These are phyloP conservation scores for Seira sanloemensis DNA, from an alignment of 2,888 invertebrate genomes.

Conservation along the genomic window DNA sequence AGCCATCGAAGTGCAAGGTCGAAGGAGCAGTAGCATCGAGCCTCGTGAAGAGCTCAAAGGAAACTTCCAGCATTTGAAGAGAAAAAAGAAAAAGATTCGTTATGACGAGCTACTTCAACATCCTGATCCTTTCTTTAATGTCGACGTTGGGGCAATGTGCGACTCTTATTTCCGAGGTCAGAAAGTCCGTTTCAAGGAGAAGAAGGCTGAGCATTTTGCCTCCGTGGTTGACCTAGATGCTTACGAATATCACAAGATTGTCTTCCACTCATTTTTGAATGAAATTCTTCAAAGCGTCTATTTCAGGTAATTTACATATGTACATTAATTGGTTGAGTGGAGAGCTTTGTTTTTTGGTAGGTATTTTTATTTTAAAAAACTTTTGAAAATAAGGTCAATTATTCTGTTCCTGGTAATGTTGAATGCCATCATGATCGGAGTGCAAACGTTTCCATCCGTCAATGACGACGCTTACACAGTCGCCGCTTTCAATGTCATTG, in stretches of 20 bases:
- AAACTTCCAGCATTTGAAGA: too few relatives aligned
- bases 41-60: too few relatives aligned
- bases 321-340: too few relatives aligned
- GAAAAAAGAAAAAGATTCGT: too few relatives aligned
- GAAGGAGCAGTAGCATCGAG: too few relatives aligned
- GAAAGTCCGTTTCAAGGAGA: conserved; percentile 36
- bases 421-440: conserved; percentile 74
- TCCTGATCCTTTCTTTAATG: conserved; percentile 52
- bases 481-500: conserved; percentile 69
- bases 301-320: too few relatives aligned
- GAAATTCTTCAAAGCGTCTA: conserved; percentile 69
- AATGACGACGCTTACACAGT: conserved; percentile 46
- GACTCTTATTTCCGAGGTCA: conserved; percentile 62
- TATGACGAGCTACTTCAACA: too few relatives aligned
- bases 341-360: neutral
- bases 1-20: too few relatives aligned
- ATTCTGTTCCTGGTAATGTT: conserved; percentile 73
- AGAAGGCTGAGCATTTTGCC: conserved; percentile 65
- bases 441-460: conserved; percentile 71
- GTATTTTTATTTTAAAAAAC: neutral
- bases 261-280: conserved; percentile 69
- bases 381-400: conserved; percentile 25
- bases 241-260: conserved; percentile 72
- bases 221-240: conserved; percentile 70
- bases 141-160: conserved; percentile 68